A percentile compares a stretch with the other conserved stretches of the same genome.
Conservation (phyloP, 1,140 invertebrate genomes). For the Achroia grisella region DNA sequence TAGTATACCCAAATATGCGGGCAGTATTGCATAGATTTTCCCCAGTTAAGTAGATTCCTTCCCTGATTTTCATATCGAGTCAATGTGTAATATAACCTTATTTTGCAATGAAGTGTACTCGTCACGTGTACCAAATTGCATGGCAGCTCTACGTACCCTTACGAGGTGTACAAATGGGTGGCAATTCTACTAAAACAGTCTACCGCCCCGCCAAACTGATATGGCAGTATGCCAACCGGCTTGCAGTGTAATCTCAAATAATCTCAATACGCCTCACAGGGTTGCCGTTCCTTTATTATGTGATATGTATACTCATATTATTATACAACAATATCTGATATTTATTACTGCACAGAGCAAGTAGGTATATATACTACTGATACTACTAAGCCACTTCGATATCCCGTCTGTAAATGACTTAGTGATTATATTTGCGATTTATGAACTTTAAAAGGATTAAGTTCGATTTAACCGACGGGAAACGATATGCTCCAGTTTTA, state of each 20-base stretch:
- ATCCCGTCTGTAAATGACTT: neutral
- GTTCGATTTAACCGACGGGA: no score
- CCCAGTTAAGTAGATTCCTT: no score
- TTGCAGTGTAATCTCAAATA: constrained; percentile 10
- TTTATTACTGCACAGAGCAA: no score
- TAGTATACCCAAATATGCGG: no score
- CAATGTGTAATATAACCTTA: neutral
- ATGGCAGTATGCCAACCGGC: constrained; percentile 27
- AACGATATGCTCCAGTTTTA: neutral
- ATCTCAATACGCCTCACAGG: constrained; percentile 15
- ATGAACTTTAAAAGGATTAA: no score
- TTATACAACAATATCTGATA: neutral
- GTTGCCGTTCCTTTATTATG: no score
- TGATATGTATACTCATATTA: neutral
- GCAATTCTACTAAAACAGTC: constrained; percentile 41
- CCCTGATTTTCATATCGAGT: no score
- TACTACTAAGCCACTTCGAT: neutral
- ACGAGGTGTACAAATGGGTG: constrained; percentile 27
- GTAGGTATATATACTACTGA: no score
- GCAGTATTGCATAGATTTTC: no score
- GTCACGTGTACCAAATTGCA: constrained; percentile 21
- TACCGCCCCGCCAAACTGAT: constrained; percentile 23
- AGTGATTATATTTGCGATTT: no score
- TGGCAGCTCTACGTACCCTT: constrained; percentile 10
- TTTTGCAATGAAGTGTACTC: neutral